Conservation (phyloP, 1,140 invertebrate species). For the Sogatella furcifera region DNA sequence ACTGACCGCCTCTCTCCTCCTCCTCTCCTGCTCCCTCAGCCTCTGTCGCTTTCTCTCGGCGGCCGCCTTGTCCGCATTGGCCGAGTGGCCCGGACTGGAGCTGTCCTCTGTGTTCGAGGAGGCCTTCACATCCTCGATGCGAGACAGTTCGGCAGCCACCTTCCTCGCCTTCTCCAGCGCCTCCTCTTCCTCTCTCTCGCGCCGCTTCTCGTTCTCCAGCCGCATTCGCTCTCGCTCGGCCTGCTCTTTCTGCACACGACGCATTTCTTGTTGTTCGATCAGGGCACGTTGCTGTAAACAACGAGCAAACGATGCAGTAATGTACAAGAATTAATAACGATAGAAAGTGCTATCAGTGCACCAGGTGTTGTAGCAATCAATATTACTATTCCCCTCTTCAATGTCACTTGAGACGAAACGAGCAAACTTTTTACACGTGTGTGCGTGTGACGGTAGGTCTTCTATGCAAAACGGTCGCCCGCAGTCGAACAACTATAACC, state of each 20-base stretch:
- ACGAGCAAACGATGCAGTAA: constrained; percentile 20
- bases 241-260: constrained; percentile 68
- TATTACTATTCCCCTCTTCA: too few relatives aligned
- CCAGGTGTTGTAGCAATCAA: too few relatives aligned
- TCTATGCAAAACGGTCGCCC: too few relatives aligned
- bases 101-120: constrained; percentile 36
- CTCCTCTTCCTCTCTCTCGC: constrained; percentile 70
- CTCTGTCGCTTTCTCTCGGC: constrained; percentile 61
- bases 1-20: constrained; percentile 84
- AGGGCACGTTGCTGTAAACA: constrained; percentile 57
- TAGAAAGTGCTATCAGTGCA: too few relatives aligned
- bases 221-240: constrained; percentile 68
- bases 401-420: too few relatives aligned
- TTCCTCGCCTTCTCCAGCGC: constrained; percentile 57
- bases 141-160: constrained; percentile 37
- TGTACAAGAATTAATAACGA: too few relatives aligned
- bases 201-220: constrained; percentile 64
- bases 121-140: constrained; percentile 43
- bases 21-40: constrained; percentile 78
- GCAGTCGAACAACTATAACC: too few relatives aligned
- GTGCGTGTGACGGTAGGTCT: too few relatives aligned
- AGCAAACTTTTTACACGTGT: too few relatives aligned
- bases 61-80: constrained; percentile 51
- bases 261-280: constrained; percentile 68
- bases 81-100: constrained; percentile 42